Percentiles rank a stretch among this genome's conserved stretches.
Evolutionary conservation across 1,140 invertebrate genomes (phyloP).

Genomic region (Pachypsylla venusta): DNA sequence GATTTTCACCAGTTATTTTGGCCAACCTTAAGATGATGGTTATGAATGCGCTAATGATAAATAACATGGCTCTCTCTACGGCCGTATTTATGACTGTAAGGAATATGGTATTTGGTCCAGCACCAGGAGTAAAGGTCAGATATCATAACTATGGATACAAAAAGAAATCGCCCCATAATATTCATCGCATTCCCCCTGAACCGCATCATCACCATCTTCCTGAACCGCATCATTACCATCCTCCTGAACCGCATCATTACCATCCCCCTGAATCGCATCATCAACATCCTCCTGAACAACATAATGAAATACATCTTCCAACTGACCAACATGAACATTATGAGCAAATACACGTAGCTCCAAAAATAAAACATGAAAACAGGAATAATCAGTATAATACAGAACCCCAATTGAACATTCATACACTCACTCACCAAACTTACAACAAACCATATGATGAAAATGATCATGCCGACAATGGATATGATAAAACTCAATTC

Average conservation of each 20-base stretch:
- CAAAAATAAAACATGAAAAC: not conserved
- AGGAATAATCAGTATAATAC: not conserved
- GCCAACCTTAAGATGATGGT: constrained; percentile 25
- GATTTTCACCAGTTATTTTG: constrained; percentile 23
- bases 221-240: not conserved
- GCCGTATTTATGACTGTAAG: constrained; percentile 24
- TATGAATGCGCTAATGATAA: constrained; percentile 25
- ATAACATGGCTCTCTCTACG: constrained; percentile 24
- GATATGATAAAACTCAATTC: not conserved
- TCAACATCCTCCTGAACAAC: not conserved
- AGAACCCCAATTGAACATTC: constrained; percentile 3
- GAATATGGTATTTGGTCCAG: constrained; percentile 25
- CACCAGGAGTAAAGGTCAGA: constrained; percentile 19
- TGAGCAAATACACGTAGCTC: not conserved
- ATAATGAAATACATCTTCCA: not conserved
- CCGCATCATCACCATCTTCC: not conserved
- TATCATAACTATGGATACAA: constrained; percentile 25
- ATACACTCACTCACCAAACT: not conserved
- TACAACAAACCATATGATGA: constrained; percentile 3
- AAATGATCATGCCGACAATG: too few relatives aligned
- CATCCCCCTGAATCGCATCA: not conserved
- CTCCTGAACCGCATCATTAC: not conserved
- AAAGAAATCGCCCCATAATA: not conserved
- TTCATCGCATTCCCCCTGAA: not conserved
- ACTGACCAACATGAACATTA: too few relatives aligned